phyloP scores from a whole-genome alignment of 2,113 vertebrate genomes.

The Podilymbus podiceps region DNA sequence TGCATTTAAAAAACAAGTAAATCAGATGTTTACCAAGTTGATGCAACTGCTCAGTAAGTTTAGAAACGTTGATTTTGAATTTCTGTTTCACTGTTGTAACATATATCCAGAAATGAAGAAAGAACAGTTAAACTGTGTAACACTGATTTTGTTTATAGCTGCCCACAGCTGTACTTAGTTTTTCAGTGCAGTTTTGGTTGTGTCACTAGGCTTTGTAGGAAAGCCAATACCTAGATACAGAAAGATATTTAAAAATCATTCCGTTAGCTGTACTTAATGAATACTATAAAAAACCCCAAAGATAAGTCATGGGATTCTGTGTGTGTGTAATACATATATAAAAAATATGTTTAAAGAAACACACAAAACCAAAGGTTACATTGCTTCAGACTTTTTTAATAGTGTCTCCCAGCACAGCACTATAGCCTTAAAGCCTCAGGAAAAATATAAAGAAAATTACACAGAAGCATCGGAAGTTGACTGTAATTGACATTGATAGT shows the following conservation, averaged over 20 bases:
- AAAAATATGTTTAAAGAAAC: not conserved
- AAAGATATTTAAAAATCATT: not conserved
- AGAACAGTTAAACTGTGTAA: not conserved
- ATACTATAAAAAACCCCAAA: not conserved
- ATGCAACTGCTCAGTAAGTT: not conserved
- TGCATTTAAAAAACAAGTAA: rapidly evolving
- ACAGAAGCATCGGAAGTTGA: not conserved
- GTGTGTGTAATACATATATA: not conserved
- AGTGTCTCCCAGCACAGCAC: not conserved
- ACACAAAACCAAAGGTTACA: not conserved
- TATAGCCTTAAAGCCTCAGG: not conserved
- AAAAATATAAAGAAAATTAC: not conserved
- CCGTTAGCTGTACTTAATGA: not conserved
- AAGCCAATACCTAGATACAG: not conserved
- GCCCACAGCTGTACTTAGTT: not conserved
- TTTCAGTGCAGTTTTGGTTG: not conserved
- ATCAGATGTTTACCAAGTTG: not conserved
- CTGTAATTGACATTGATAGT: not conserved
- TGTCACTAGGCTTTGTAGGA: not conserved
- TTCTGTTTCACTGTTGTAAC: not conserved
- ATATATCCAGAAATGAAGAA: not conserved
- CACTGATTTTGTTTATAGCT: not conserved
- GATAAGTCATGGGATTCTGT: not conserved
- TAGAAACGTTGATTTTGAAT: not conserved
- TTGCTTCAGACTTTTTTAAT: not conserved